Base-by-base conservation (phyloP, 2,888 invertebrate genomes). In the Leptopterna dolabrata region DNA sequence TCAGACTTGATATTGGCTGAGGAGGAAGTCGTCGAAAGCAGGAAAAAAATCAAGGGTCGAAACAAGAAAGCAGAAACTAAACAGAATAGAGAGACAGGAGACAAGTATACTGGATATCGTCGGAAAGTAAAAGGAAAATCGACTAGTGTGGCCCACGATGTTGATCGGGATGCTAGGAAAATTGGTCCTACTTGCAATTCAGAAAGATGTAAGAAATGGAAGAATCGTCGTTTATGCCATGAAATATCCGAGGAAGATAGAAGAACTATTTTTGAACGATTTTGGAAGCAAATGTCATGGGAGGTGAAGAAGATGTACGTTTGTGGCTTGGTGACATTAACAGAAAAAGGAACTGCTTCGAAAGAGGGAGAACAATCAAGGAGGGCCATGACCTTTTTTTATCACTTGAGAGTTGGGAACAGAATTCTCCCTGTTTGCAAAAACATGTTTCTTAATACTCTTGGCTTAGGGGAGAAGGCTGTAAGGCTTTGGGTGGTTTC, bases 221-320 rank as follows among this genome's bases (percentile, higher is more conserved):
- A 82, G 55, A 82, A 14, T 24, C 19, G 55, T 24, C 19, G 55
- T 24, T 55, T 13, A 30, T 82, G 82, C 27, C 29, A 55, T 1
- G 1, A 19, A 1, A 55, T 82, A 7, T 55, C 82, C 19, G 55
- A 82, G 36, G 82, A 82, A 51, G 36, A 43, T 24, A 2, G 82
- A 29, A 14, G 1, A 27, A 9, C 51, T 3, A 36, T 82, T 9
- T 82, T 82, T 55, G 16, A 82, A 24, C 47, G 47, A 24, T 82
- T 80, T 47, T 80, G 80, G 47, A 51, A 82, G 27, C 55, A 82
- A 47, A 82, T 82, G 51, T 55, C 47, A 9, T 82, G 82, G 82
- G 82, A 82, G 14, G 55, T 29, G 14, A 82, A 82, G 55, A 82
- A 55, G 55, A 55, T 55, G 82, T 82, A 55, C 16, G 55, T 82